Evolutionary conservation across 2,113 vertebrate genomes (phyloP).

Genomic region (Triplophysa tibetana): DNA sequence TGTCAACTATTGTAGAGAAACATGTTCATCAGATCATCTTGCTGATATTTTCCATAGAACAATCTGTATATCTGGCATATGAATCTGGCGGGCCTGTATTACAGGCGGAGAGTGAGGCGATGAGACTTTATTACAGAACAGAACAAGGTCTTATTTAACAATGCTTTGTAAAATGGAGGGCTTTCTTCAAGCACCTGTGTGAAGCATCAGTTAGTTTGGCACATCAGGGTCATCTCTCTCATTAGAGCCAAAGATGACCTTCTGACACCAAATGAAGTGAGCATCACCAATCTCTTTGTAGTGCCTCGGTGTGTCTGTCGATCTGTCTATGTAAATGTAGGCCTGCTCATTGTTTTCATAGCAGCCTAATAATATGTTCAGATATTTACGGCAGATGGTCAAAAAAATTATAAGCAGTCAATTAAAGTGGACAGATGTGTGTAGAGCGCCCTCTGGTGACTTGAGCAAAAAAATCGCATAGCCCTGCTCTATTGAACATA

Average conservation of each 20-base stretch:
- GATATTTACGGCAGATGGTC: no score
- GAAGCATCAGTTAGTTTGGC: conserved; percentile 49
- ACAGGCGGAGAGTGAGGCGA: background rate
- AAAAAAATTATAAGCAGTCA: no score
- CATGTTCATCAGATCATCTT: background rate
- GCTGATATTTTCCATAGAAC: background rate
- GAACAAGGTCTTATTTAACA: conserved; percentile 58
- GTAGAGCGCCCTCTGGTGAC: no score
- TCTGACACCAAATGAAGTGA: conserved; percentile 33
- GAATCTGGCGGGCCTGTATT: background rate
- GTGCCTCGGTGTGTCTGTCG: background rate
- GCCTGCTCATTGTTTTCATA: no score
- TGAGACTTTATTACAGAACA: conserved; percentile 43
- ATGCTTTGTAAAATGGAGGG: conserved; percentile 52
- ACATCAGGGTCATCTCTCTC: conserved; percentile 48
- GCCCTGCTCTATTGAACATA: no score
- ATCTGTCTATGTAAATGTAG: no score
- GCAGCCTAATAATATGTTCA: no score
- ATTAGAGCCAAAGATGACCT: conserved; percentile 43
- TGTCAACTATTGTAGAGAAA: background rate
- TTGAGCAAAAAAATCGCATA: no score
- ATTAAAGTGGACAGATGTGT: no score
- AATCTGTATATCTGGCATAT: background rate
- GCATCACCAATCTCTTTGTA: conserved; percentile 18
- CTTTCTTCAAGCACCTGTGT: conserved; percentile 47